Evolutionary conservation across 2,888 invertebrate genomes (phyloP), one percentile per base, ranked within the genome.

Genomic region (Camptogramma bilineatum): DNA sequence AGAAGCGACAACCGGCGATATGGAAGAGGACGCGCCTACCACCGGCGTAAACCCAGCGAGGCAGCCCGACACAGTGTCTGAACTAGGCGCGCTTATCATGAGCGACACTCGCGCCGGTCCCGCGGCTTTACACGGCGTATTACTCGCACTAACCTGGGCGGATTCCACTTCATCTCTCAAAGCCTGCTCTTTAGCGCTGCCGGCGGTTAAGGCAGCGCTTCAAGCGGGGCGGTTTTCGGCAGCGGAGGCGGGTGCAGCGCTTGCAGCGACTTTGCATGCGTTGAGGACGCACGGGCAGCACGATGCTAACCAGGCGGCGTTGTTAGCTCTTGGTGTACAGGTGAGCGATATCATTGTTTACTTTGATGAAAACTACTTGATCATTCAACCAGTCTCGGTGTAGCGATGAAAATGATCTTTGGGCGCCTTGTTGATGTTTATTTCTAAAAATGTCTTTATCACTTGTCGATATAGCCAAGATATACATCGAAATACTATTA

Each of bases 211-310:
- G 95, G 88, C 53, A 63, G 94, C 95, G 52, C 71, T 79, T 65
- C 78, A 52, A 94, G 75, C 93, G 94, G 77, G 86, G 94, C 72
- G 94, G 94, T 69, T 95, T 94, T 70, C 82, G 64, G 82, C 84
- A 8, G 75, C 64, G 48, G 91, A 89, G 75, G 92, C 91, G n/a
- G 65, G 70, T 77, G 85, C 96, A 75, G 95, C 97, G 52, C 95
- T 98, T 86, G 95, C 95, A 0, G 95, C 96, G 1, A 95, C 97
- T 70, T 91, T 97, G 64, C 95, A 95, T 72, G 98, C 97, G 52
- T 93, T 98, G 68, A 96, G 97, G 70, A 91, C 96, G 67, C 97
- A 98, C 81, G 98, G 98, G 0, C 97, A 98, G 81, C 98, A 98
- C 83, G 98, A 98, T 77, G 95, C 96, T 10, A 97, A 97, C 91